These are phyloP conservation scores for Strix aluco DNA, from an alignment of 2,113 vertebrate species.

Conservation along the genomic window DNA sequence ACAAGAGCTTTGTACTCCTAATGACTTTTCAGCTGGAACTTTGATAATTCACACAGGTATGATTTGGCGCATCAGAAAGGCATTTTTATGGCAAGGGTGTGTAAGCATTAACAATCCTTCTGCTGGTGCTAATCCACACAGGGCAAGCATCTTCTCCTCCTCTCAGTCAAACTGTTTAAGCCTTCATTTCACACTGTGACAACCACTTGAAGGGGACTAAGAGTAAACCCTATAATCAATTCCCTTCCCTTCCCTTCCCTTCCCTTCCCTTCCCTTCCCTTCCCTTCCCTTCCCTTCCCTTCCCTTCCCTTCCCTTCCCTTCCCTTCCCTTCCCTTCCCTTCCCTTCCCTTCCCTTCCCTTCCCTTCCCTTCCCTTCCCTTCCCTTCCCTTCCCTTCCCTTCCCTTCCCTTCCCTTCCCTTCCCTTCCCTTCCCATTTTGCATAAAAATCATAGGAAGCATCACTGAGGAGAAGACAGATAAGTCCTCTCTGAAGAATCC, in stretches of 20 bases:
- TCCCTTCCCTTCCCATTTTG: neutral
- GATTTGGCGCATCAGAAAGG: constrained; percentile 1
- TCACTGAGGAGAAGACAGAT: neutral
- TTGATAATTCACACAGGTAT: neutral
- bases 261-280: neutral
- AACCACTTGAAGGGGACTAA: neutral
- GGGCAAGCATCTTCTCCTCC: neutral
- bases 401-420: neutral
- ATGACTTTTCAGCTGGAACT: neutral
- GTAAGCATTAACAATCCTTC: neutral
- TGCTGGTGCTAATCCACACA: neutral
- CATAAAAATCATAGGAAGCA: neutral
- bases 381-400: neutral
- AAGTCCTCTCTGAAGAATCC: neutral
- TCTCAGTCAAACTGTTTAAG: neutral
- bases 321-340: neutral
- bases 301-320: neutral
- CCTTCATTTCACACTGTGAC: neutral
- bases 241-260: neutral
- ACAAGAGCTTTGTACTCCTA: neutral
- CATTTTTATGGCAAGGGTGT: constrained; percentile 27
- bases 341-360: neutral
- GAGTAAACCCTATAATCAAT: neutral
- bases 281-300: neutral
- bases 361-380: neutral